Evolutionary conservation across 2,113 vertebrate genomes (phyloP).

Genomic region (Corydoras sp.): DNA sequence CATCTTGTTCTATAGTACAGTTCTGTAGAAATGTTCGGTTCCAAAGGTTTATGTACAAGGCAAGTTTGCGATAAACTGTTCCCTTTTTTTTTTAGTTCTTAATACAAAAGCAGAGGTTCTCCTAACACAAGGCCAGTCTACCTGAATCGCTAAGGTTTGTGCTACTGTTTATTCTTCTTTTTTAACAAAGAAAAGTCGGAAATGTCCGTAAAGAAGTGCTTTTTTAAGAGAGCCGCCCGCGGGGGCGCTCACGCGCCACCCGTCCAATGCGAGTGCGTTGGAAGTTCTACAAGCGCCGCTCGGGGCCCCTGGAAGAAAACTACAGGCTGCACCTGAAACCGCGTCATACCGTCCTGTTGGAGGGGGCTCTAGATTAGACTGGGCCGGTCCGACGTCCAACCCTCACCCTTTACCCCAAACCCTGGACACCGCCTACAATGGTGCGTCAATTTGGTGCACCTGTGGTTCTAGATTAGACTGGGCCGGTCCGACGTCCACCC

Average conservation of each 20-base stretch:
- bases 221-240: constrained; percentile 44
- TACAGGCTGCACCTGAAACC: neutral
- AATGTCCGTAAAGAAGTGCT: constrained; percentile 70
- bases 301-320: constrained; percentile 14
- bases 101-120: constrained; percentile 68
- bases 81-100: constrained; percentile 35
- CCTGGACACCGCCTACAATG: too few relatives aligned
- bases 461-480: neutral
- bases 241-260: constrained; percentile 57
- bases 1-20: constrained; percentile 61
- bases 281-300: constrained; percentile 34
- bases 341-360: neutral
- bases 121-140: constrained; percentile 75
- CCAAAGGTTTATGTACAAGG: constrained; percentile 73
- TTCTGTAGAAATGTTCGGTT: constrained; percentile 69
- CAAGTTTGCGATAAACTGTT: constrained; percentile 45
- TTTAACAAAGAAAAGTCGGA: constrained; percentile 45
- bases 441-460: too few relatives aligned
- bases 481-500: too few relatives aligned
- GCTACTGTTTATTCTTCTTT: constrained; percentile 61
- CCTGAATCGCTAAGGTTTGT: constrained; percentile 76
- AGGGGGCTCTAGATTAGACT: neutral
- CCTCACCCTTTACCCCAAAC: too few relatives aligned
- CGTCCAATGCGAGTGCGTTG: constrained; percentile 46
- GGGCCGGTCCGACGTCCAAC: too few relatives aligned